A percentile compares a stretch with the other conserved stretches of the same genome.
Evolutionary conservation across 2,888 invertebrate genomes (phyloP).

Genomic region (Aromia moschata): DNA sequence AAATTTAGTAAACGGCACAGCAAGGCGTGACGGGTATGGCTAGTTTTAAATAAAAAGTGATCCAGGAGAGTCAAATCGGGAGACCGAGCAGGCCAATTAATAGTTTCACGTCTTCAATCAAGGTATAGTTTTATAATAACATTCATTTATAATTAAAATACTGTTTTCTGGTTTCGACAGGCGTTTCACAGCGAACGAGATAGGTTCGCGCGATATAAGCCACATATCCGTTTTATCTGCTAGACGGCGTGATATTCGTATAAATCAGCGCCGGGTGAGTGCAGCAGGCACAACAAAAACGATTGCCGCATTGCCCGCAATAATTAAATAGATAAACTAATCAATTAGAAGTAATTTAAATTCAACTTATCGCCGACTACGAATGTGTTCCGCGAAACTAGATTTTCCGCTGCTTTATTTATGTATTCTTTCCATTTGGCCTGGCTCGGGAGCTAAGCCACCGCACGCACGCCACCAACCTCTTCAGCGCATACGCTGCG

Average conservation of each 20-base stretch:
- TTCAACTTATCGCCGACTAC: conserved; percentile 49
- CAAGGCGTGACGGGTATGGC: too few relatives aligned
- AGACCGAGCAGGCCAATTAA: too few relatives aligned
- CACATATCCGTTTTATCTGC: conserved; percentile 28
- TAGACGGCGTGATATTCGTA: conserved; percentile 35
- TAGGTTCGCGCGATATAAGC: background rate
- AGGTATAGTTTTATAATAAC: too few relatives aligned
- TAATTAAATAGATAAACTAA: conserved; percentile 55
- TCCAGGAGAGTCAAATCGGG: too few relatives aligned
- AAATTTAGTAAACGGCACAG: too few relatives aligned
- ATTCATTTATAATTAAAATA: too few relatives aligned
- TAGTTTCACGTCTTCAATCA: too few relatives aligned
- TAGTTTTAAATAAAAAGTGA: too few relatives aligned
- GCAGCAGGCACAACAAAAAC: conserved; percentile 45
- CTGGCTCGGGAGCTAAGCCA: background rate
- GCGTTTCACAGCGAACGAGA: too few relatives aligned
- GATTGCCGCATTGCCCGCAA: conserved; percentile 50
- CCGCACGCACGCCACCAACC: background rate
- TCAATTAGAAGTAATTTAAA: conserved; percentile 55
- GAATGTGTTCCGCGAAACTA: conserved; percentile 47
- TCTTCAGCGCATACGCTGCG: background rate
- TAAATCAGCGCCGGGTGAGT: conserved; percentile 44
- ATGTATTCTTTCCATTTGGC: conserved; percentile 21
- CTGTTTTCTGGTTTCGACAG: too few relatives aligned
- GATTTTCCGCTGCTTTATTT: conserved; percentile 47